Conservation (phyloP, 2,797 vertebrate genomes). For the Sitta carolinensis region DNA sequence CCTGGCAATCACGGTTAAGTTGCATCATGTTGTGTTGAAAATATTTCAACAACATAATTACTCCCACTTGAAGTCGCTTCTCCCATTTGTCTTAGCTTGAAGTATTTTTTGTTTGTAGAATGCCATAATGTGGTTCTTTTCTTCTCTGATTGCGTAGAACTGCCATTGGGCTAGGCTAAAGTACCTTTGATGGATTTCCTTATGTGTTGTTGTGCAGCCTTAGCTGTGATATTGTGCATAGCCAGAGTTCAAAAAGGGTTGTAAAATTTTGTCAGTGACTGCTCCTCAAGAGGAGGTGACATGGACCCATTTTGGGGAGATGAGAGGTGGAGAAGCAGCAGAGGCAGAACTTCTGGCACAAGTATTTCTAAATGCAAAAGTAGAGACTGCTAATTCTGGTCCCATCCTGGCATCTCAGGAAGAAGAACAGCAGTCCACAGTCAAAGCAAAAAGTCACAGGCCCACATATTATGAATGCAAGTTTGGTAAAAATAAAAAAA, state of each 20-base stretch:
- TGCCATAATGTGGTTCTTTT: not conserved
- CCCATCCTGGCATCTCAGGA: not conserved
- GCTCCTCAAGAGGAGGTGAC: not conserved
- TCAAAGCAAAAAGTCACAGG: not conserved
- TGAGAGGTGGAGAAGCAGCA: not conserved
- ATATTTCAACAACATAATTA: conserved; percentile 2
- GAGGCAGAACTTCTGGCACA: not conserved
- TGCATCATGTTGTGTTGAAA: not conserved
- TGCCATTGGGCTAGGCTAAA: not conserved
- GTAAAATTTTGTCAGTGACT: not conserved
- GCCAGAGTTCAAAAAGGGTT: not conserved
- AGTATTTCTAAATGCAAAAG: not conserved
- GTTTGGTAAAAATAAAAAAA: not conserved
- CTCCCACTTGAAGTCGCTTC: not conserved
- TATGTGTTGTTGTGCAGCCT: not conserved
- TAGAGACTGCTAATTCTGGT: not conserved
- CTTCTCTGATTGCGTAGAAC: not conserved
- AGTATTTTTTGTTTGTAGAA: not conserved
- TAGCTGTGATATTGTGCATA: not conserved
- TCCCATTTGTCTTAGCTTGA: not conserved
- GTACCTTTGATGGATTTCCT: not conserved
- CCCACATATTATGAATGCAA: not conserved
- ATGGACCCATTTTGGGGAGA: not conserved
- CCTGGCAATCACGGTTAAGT: not conserved
- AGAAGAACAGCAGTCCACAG: not conserved